phyloP scores from a whole-genome alignment of 2,113 vertebrate species.

The Nannospalax galili region DNA sequence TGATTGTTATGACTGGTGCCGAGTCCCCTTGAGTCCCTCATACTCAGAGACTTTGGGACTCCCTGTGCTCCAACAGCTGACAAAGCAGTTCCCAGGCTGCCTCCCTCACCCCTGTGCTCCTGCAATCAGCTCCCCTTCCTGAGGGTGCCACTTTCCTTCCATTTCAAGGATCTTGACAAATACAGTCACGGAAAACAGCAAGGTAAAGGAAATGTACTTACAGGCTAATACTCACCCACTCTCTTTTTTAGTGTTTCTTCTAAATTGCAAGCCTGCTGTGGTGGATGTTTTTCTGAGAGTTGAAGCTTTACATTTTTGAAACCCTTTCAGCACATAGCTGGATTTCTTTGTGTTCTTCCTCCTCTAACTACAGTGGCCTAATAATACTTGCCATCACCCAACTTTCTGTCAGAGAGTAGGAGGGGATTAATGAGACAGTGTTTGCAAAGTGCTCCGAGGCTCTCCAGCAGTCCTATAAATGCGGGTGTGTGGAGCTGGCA shows the following conservation, averaged over 20 bases:
- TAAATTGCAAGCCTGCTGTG: not conserved
- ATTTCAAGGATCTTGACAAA: constrained; percentile 6
- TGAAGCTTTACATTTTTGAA: not conserved
- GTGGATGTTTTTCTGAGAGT: not conserved
- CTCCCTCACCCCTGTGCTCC: not conserved
- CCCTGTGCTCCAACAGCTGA: not conserved
- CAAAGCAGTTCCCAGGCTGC: not conserved
- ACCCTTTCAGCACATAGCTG: not conserved
- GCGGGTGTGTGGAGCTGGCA: constrained; percentile 57
- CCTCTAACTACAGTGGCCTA: constrained; percentile 21
- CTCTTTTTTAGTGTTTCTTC: constrained; percentile 35
- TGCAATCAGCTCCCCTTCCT: constrained; percentile 20
- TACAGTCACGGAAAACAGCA: not conserved
- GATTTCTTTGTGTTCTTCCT: constrained; percentile 59
- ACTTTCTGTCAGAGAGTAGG: constrained; percentile 34
- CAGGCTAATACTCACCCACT: not conserved
- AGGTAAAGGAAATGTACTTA: constrained; percentile 32
- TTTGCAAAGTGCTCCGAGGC: constrained; percentile 52
- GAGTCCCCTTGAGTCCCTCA: not conserved
- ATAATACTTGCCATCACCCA: constrained; percentile 39
- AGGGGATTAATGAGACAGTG: constrained; percentile 66
- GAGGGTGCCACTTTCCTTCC: not conserved
- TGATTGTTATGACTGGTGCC: not conserved
- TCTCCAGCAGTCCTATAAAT: constrained; percentile 35
- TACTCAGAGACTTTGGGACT: not conserved